Percentiles rank a stretch among this genome's conserved stretches.
These are phyloP conservation scores for Heteropelma amictum DNA, from an alignment of 2,888 invertebrate genomes.

Conservation along the genomic window DNA sequence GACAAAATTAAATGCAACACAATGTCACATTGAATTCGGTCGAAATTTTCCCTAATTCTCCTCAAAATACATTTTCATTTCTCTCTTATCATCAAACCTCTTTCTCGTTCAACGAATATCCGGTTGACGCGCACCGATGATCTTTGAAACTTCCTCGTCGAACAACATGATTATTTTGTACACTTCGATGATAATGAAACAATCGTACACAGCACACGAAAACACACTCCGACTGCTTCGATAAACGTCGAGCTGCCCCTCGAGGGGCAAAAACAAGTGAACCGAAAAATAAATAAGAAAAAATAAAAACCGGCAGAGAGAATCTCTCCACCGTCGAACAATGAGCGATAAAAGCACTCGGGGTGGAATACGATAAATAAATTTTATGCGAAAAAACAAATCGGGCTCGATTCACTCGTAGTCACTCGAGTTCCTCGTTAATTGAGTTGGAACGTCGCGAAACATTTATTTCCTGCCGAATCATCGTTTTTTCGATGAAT, in stretches of 20 bases:
- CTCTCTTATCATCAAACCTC: constrained; percentile 35
- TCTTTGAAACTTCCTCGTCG: constrained; percentile 28
- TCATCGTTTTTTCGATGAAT: too few species aligned
- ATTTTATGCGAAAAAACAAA: not conserved
- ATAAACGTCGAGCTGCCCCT: not conserved
- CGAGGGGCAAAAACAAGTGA: not conserved
- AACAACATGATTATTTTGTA: constrained; percentile 28
- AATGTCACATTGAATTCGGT: too few species aligned
- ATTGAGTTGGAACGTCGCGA: constrained; percentile 23
- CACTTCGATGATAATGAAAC: not conserved
- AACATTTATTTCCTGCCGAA: not conserved
- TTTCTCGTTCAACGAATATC: constrained; percentile 22
- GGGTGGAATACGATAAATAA: constrained; percentile 2
- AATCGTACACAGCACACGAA: constrained; percentile 11
- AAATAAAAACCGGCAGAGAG: not conserved
- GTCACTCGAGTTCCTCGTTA: constrained; percentile 51
- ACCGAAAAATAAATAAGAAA: not conserved
- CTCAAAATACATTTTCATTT: not conserved
- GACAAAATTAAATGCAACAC: too few species aligned
- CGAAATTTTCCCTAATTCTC: not conserved
- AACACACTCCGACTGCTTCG: not conserved
- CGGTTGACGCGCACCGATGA: constrained; percentile 38
- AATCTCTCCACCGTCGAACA: constrained; percentile 19
- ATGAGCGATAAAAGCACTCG: constrained; percentile 26
- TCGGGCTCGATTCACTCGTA: constrained; percentile 1